Evolutionary conservation across 2,797 vertebrate genomes (phyloP), one percentile per base, ranked within the genome.

Genomic region (Hippoglossus hippoglossus): DNA sequence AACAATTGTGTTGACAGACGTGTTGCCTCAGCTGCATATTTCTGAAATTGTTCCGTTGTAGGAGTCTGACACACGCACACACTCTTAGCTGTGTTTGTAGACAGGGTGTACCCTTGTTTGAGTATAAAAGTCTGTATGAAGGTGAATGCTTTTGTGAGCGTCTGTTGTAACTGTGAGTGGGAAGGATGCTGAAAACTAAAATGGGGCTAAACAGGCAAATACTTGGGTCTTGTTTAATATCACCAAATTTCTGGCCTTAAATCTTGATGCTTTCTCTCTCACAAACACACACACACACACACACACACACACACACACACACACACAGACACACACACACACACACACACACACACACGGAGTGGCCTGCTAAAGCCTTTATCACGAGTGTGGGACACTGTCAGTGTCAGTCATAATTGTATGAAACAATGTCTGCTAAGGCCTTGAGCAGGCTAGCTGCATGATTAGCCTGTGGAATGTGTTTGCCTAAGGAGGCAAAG

Each of bases 391-490:
- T 83, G 82, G 75, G 79, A 91, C 84, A 80, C 34, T 60, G 71
- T 87, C 87, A 89, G 57, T 77, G 21, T 85, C 80, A 72, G 65
- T 71, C 44, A 67, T 83, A 83, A 85, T 87, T 80, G 79, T 87
- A 68, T 83, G 80, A 88, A 91, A 91, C 86, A 90, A 88, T 85
- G 89, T 90, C 86, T 73, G 64, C 81, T 63, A 12, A 73, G 82
- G 89, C 90, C 89, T 91, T 90, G 83, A 77, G 71, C 68, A 19
- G 68, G 74, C 83, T 83, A 70, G 44, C 18, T 19, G 36, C 36
- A 13, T 39, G 90, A 92, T 92, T 90, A 89, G 73, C 80, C 26
- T n/a, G 57, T 90, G 91, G 91, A 93, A 93, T 93, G 91, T 91
- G 84, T 91, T 92, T 90, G 86, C 79, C 79, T 60, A 85, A 83